phyloP scores from a whole-genome alignment of 2,797 vertebrate species.

The Nannoperca australis region DNA sequence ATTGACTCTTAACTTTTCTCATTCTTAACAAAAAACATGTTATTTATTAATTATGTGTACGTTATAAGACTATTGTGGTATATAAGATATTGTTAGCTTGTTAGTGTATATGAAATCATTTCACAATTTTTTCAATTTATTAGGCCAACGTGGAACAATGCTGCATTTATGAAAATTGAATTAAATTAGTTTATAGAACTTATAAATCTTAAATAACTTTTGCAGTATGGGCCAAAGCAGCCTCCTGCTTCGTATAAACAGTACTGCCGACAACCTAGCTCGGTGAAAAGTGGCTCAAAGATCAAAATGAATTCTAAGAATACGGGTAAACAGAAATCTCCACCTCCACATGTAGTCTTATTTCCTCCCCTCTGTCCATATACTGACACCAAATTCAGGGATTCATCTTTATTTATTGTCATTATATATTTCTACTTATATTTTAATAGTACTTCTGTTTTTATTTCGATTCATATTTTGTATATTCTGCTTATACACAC shows the following conservation, averaged over 20 bases:
- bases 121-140: neutral
- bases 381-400: neutral
- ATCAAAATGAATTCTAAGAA: slow-evolving; percentile 1
- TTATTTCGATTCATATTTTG: neutral
- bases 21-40: neutral
- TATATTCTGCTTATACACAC: neutral
- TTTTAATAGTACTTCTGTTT: slow-evolving; percentile 5
- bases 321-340: neutral
- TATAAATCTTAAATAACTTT: neutral
- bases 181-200: neutral
- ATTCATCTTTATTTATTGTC: neutral
- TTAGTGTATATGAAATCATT: neutral
- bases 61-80: neutral
- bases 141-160: neutral
- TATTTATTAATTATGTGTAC: neutral
- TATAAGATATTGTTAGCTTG: neutral
- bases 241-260: neutral
- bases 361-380: neutral
- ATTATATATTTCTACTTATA: neutral
- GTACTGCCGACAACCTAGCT: neutral
- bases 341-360: neutral
- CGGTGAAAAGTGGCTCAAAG: neutral
- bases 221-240: neutral
- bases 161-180: neutral
- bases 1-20: neutral